Percentiles rank a stretch among this genome's conserved stretches.
Evolutionary conservation across 1,140 invertebrate genomes (phyloP).

Genomic region (Drosophila ironensis): DNA sequence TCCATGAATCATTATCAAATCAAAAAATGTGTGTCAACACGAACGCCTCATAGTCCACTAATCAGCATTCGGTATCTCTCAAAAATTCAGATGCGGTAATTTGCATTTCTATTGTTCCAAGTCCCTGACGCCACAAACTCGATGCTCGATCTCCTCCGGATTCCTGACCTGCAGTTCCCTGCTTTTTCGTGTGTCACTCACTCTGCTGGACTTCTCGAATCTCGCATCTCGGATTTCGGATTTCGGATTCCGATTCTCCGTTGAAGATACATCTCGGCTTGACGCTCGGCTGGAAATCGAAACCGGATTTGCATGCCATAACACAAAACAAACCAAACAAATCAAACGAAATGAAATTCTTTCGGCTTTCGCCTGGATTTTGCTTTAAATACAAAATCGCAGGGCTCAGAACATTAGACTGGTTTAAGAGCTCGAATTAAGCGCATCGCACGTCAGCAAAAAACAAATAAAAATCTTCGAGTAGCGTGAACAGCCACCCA

Average conservation of each 20-base stretch:
- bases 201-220: conserved; percentile 19
- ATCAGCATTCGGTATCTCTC: background rate
- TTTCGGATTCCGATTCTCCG: conserved; percentile 28
- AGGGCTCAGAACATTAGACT: conserved; percentile 66
- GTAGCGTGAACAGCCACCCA: conserved; percentile 20
- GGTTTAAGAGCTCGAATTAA: conserved; percentile 69
- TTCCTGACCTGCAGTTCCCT: conserved; percentile 35
- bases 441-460: conserved; percentile 23
- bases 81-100: conserved; percentile 17
- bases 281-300: conserved; percentile 56
- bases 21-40: conserved; percentile 68
- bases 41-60: conserved; percentile 46
- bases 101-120: conserved; percentile 57
- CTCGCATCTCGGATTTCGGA: background rate
- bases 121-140: conserved; percentile 55
- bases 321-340: conserved; percentile 28
- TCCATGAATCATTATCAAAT: conserved; percentile 35
- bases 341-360: conserved; percentile 49
- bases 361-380: conserved; percentile 54
- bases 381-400: conserved; percentile 74
- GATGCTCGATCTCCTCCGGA: conserved; percentile 13
- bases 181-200: conserved; percentile 63
- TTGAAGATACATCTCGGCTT: conserved; percentile 29
- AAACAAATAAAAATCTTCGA: conserved; percentile 12
- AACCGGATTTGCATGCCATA: conserved; percentile 60